Base-by-base conservation (phyloP, 2,113 vertebrate genomes). In the Chascanopsetta lugubris region DNA sequence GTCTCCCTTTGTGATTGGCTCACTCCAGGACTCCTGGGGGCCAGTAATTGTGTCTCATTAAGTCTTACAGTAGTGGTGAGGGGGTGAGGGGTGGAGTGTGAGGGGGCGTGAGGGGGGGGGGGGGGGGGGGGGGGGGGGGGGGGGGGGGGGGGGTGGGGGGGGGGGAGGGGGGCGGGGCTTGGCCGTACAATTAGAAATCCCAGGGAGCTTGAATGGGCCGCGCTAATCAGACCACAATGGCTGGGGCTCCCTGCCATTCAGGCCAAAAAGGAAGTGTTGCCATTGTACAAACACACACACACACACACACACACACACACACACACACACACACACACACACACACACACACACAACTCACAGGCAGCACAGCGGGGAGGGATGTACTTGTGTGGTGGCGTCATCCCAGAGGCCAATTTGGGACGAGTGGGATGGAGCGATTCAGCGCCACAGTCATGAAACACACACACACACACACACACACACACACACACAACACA, bases 31-130 rank as follows among this genome's bases (percentile, higher is more conserved):
- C 85, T 94, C 85, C 82, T 93, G 92, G 92, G 92, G 92, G 93
- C 90, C 93, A 93, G 93, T 95, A 94, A 95, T 95, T 95, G 94
- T 95, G 93, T 95, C 95, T 95, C 94, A 94, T 95, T 96, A 95
- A 94, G 94, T 93, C 93, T 95, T 95, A 96, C 93, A 94, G 94
- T 97, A 94, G 76, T 75, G n/a, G n/a, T 45, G 61, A 76, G 57
- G 76, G 60, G 72, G 62, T 69, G 49, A 77, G 56, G 56, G 81
- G 27, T n/a, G n/a, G n/a, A n/a, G n/a, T n/a, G n/a, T n/a, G n/a
- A n/a, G n/a, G n/a, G n/a, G n/a, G n/a, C n/a, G n/a, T n/a, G n/a
- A n/a, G n/a, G n/a, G n/a, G 54, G 70, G 68, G 72, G 34, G 94
- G 42, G n/a, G 43, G 89, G 89, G 91, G 91, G 90, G 88, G 88